Percentiles rank a stretch among this genome's conserved stretches.
Conservation (phyloP, 30 jellyfish, hydroid and myxozoan species). For the Hydractinia symbiolongicarpus region DNA sequence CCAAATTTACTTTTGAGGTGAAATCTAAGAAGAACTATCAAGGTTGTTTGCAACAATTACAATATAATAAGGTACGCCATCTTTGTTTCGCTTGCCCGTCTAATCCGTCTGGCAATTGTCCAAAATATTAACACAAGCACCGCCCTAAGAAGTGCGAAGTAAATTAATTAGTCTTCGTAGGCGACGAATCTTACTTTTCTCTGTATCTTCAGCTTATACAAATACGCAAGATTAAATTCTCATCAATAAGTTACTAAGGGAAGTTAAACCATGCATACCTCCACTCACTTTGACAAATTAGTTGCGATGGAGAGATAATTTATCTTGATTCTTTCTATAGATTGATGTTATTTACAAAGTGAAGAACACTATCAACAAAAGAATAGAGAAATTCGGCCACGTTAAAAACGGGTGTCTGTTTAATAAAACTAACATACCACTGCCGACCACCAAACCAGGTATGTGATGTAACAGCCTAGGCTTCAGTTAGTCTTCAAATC, state of each 20-base stretch:
- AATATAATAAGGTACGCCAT: conserved; percentile 25
- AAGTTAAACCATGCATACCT: too few species aligned
- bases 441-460: conserved; percentile 29
- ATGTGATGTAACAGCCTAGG: neutral
- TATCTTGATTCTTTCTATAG: neutral
- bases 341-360: conserved; percentile 38
- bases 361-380: conserved; percentile 31
- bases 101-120: neutral
- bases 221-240: too few species aligned
- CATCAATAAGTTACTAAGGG: too few species aligned
- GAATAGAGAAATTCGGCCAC: conserved; percentile 16
- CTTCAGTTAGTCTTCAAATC: too few species aligned
- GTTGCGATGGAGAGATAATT: too few species aligned
- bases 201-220: too few species aligned
- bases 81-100: neutral
- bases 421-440: conserved; percentile 1
- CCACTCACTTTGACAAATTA: too few species aligned
- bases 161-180: too few species aligned
- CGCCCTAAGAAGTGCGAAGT: too few species aligned
- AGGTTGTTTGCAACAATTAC: conserved; percentile 37
- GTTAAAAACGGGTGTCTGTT: conserved; percentile 23
- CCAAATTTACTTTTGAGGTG: conserved; percentile 28
- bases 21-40: neutral
- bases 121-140: neutral
- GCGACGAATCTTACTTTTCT: too few species aligned